phyloP scores from a whole-genome alignment of 23 tunicate species.

The Styela clava region DNA sequence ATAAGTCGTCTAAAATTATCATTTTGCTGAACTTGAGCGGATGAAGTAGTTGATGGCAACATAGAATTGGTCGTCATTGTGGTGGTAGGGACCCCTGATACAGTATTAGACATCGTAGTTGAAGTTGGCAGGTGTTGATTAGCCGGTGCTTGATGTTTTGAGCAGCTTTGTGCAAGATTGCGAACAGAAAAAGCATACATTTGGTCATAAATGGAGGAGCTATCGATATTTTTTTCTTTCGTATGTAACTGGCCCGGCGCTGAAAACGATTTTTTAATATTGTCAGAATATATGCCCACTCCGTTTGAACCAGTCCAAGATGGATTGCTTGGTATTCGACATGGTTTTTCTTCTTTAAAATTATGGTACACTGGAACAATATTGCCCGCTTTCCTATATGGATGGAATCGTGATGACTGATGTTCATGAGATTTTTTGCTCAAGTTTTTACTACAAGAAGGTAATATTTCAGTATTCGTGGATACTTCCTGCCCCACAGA shows the following conservation, averaged over 20 bases:
- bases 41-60: not conserved
- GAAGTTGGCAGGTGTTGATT: not conserved
- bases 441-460: not conserved
- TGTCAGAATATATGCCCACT: not conserved
- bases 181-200: not conserved
- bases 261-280: not conserved
- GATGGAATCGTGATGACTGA: not conserved
- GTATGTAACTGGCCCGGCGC: not conserved
- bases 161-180: not conserved
- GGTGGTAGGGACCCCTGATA: not conserved
- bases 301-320: not conserved
- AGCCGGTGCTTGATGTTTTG: not conserved
- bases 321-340: not conserved
- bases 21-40: not conserved
- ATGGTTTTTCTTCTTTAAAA: not conserved
- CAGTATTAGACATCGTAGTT: not conserved
- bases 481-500: not conserved
- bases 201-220: not conserved
- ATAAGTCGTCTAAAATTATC: not conserved
- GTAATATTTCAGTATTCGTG: not conserved
- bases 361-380: not conserved
- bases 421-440: not conserved
- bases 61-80: not conserved
- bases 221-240: not conserved
- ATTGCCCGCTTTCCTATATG: not conserved